phyloP scores from a whole-genome alignment of 2,113 vertebrate species.

The Aramus guarauna region DNA sequence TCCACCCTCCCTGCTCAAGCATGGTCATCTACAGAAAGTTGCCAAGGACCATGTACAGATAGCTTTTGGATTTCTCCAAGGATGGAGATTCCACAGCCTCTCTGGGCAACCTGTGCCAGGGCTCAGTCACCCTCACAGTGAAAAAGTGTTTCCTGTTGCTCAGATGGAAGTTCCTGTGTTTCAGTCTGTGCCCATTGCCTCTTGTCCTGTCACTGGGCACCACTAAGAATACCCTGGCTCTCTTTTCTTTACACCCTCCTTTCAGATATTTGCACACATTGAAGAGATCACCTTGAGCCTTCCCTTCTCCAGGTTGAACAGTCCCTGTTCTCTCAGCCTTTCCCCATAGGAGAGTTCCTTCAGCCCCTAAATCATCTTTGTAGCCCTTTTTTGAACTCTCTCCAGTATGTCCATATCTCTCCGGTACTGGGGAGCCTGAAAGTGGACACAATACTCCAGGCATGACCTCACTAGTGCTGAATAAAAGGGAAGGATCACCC shows the following conservation, averaged over 20 bases:
- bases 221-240: neutral
- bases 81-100: neutral
- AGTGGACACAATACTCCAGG: neutral
- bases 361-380: neutral
- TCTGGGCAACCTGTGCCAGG: neutral
- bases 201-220: neutral
- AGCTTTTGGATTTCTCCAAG: neutral
- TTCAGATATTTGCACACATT: neutral
- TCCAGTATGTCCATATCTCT: neutral
- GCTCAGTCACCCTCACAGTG: neutral
- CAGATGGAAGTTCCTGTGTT: neutral
- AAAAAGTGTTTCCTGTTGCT: neutral
- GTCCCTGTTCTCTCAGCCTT: neutral
- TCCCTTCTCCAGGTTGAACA: neutral
- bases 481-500: neutral
- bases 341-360: neutral
- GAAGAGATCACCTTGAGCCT: neutral
- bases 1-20: neutral
- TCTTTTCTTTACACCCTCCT: neutral
- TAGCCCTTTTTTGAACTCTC: neutral
- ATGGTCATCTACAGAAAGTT: neutral
- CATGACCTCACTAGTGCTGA: neutral
- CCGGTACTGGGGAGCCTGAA: neutral
- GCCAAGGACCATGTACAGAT: neutral
- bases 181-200: neutral